Percentiles rank a stretch among this genome's conserved stretches.
Evolutionary conservation across 2,113 vertebrate genomes (phyloP).

Genomic region (Rhabdornis inornatus): DNA sequence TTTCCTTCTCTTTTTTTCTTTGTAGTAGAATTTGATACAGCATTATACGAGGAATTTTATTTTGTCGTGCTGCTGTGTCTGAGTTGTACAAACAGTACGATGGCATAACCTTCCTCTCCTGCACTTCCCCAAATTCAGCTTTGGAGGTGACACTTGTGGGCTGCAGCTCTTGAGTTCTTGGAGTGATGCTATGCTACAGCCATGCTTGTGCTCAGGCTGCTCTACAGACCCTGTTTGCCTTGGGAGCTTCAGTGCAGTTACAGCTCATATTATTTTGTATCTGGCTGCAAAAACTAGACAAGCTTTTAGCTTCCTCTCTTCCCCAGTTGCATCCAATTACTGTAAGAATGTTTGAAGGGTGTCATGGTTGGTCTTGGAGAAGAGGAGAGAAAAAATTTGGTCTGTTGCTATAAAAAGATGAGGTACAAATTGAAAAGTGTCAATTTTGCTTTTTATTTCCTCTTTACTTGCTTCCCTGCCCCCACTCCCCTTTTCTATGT

Average conservation of each 20-base stretch:
- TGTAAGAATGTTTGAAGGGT: background rate
- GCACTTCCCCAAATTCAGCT: background rate
- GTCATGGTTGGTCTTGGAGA: background rate
- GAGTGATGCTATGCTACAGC: background rate
- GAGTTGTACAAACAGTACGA: background rate
- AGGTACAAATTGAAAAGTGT: background rate
- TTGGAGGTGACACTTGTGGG: background rate
- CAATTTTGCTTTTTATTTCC: background rate
- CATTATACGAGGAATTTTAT: background rate
- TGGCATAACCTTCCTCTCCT: background rate
- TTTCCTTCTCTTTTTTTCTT: background rate
- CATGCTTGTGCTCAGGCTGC: background rate
- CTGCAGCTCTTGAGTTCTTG: background rate
- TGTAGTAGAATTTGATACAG: background rate
- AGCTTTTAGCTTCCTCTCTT: background rate
- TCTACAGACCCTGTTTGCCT: background rate
- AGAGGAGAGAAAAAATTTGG: background rate
- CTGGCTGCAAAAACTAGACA: background rate
- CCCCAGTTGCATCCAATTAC: background rate
- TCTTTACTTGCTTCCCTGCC: background rate
- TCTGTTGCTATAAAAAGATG: background rate
- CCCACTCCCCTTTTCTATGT: rapidly evolving
- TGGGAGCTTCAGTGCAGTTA: background rate
- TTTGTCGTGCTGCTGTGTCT: background rate
- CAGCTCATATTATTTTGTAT: background rate